These are phyloP conservation scores for Plectrocnemia conspersa DNA, from an alignment of 1,140 invertebrate genomes.

Conservation along the genomic window DNA sequence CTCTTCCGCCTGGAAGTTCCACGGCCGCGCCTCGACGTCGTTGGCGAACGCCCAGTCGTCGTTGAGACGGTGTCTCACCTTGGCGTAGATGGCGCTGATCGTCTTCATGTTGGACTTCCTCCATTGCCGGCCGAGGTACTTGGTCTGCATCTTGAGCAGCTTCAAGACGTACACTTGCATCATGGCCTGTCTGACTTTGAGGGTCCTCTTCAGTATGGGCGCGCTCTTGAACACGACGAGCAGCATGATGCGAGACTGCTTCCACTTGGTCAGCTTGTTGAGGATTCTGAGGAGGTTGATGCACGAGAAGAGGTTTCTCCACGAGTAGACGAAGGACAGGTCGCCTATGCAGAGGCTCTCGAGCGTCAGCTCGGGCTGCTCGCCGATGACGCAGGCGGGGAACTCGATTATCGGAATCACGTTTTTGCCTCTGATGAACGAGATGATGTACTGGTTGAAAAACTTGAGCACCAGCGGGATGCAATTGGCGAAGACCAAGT, in stretches of 20 bases:
- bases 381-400: conserved; percentile 92
- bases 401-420: conserved; percentile 93
- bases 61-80: conserved; percentile 90
- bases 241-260: conserved; percentile 99
- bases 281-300: conserved; percentile 95
- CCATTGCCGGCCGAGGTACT: conserved; percentile 98
- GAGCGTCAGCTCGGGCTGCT: conserved; percentile 88
- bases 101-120: conserved; percentile 99
- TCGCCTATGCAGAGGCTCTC: conserved; percentile 92
- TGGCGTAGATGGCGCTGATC: conserved; percentile 98
- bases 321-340: conserved; percentile 78
- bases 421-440: conserved; percentile 94
- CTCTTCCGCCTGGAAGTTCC: conserved; percentile 99
- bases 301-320: conserved; percentile 97
- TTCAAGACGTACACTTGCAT: conserved; percentile 98
- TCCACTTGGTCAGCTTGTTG: conserved; percentile 99
- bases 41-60: conserved; percentile 99
- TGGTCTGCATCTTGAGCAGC: conserved; percentile 98
- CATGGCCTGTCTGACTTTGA: conserved; percentile 94
- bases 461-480: conserved; percentile 98
- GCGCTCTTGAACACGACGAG: conserved; percentile 99
- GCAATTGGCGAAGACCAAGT: conserved; percentile 98
- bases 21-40: conserved; percentile 94
- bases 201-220: conserved; percentile 92
- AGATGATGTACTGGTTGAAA: conserved; percentile 97